Base-by-base conservation (phyloP, 1,140 invertebrate genomes). In the Argopecten irradians region DNA sequence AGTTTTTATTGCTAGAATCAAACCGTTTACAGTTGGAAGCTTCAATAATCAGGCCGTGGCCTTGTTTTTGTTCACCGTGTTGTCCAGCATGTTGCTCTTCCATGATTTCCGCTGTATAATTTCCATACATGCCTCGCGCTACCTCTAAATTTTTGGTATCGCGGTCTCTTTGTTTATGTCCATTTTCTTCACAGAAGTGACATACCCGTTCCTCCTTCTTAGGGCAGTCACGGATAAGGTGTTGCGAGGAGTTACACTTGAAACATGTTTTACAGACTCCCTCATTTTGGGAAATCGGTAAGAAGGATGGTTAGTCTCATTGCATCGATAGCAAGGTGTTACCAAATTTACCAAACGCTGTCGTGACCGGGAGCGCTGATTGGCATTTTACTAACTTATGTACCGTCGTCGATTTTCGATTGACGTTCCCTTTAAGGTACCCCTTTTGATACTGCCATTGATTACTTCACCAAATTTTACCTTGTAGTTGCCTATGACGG, bases 21-120 rank as follows among this genome's bases (percentile, higher is more conserved):
- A n/a, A n/a, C n/a, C n/a, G n/a, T 71, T 86, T 86, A 55, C 85
- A 55, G n/a, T 86, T 86, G 1, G 85, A 86, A 3, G 85, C 85
- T 43, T 32, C 1, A 86, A n/a, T n/a, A n/a, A n/a, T n/a, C n/a
- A n/a, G n/a, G n/a, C n/a, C n/a, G n/a, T n/a, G n/a, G 19, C 1
- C 55, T 9, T 28, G n/a, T 34, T 46, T 46, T 8, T 19, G 9
- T 11, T 46, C 43, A 39, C n/a, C n/a, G n/a, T n/a, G n/a, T n/a
- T n/a, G n/a, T n/a, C n/a, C n/a, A n/a, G n/a, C n/a, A n/a, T n/a
- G n/a, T n/a, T 14, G 43, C 9, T 46, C 43, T 46, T 46, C 43
- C 43, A 46, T 2, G 9, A 46, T 19, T 16, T 46, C 43, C 1
- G 43, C 19, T 11, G 43, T 19, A 19, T 46, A 46, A 2, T 46